Percentiles rank a stretch among this genome's conserved stretches.
Conservation (phyloP, 2,797 vertebrate genomes). For the Siniperca undulata region DNA sequence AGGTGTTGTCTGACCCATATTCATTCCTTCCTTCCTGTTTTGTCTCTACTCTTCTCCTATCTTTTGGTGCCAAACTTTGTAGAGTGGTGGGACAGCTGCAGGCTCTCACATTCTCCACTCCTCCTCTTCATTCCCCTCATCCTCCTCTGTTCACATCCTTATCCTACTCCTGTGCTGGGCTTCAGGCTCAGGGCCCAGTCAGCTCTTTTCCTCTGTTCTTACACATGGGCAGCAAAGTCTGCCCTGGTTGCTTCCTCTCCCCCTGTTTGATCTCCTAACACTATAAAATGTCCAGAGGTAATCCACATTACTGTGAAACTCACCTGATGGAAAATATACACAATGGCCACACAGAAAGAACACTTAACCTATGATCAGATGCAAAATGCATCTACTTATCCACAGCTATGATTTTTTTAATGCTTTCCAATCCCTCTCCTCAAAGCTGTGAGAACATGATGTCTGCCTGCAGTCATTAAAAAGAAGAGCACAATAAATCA, state of each 20-base stretch:
- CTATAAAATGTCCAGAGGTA: slow-evolving; percentile 38
- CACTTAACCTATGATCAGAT: slow-evolving; percentile 27
- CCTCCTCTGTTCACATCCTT: slow-evolving; percentile 65
- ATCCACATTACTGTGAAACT: slow-evolving; percentile 24
- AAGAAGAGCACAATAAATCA: slow-evolving; percentile 58
- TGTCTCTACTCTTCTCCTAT: slow-evolving; percentile 54
- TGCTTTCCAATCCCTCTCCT: slow-evolving; percentile 13
- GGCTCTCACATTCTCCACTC: slow-evolving; percentile 71
- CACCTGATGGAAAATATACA: slow-evolving; percentile 9
- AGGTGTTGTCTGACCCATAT: slow-evolving; percentile 76
- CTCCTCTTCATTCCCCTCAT: slow-evolving; percentile 58
- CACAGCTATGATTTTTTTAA: slow-evolving; percentile 19
- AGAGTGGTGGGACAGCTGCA: slow-evolving; percentile 80
- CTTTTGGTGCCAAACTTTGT: slow-evolving; percentile 76
- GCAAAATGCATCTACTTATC: slow-evolving; percentile 27
- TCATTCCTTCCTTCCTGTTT: slow-evolving; percentile 57
- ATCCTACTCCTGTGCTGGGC: slow-evolving; percentile 62
- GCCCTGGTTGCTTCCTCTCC: slow-evolving; percentile 63
- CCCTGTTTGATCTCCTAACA: slow-evolving; percentile 56
- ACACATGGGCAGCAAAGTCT: slow-evolving; percentile 50
- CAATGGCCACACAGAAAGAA: slow-evolving; percentile 30
- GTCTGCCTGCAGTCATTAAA: slow-evolving; percentile 56
- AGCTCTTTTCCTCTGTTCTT: slow-evolving; percentile 56
- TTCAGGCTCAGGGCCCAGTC: slow-evolving; percentile 73
- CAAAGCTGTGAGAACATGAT: slow-evolving; percentile 56